Percentiles rank a stretch among this genome's conserved stretches.
These are phyloP conservation scores for Nothocercus nigrocapillus DNA, from an alignment of 2,113 vertebrate genomes.

Conservation along the genomic window DNA sequence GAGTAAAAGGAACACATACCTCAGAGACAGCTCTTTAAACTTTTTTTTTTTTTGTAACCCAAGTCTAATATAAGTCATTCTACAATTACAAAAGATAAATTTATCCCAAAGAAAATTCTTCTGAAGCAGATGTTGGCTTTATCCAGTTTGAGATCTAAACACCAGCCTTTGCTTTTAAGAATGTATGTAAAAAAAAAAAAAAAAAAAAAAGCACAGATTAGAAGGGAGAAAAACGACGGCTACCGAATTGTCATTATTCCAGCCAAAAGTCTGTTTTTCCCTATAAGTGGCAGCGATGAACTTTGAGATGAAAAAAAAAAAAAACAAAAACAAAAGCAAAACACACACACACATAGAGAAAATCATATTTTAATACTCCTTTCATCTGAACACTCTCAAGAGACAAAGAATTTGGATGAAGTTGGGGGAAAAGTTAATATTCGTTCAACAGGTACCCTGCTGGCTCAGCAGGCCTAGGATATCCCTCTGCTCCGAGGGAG, in stretches of 20 bases:
- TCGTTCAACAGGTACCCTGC: background rate
- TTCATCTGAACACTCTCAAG: background rate
- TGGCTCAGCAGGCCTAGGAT: background rate
- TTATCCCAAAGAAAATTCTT: constrained; percentile 38
- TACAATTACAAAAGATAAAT: background rate
- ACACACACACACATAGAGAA: background rate
- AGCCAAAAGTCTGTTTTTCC: constrained; percentile 17
- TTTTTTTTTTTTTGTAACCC: constrained; percentile 45
- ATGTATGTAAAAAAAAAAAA: background rate
- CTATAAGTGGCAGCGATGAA: background rate
- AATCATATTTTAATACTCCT: background rate
- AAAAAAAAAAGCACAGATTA: background rate
- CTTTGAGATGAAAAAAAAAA: background rate
- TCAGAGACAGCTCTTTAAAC: constrained; percentile 50
- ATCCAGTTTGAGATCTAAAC: constrained; percentile 24
- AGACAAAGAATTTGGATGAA: background rate
- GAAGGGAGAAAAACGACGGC: background rate
- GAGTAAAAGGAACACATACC: constrained; percentile 17
- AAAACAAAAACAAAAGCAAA: background rate
- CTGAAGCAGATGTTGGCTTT: constrained; percentile 43
- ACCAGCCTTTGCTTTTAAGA: constrained; percentile 14
- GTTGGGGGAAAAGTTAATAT: background rate
- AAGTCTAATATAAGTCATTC: constrained; percentile 53
- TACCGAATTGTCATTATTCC: constrained; percentile 1
- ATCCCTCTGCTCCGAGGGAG: background rate